These are phyloP conservation scores for Bombyx huttoni DNA, from an alignment of 2,888 invertebrate species.

Conservation along the genomic window DNA sequence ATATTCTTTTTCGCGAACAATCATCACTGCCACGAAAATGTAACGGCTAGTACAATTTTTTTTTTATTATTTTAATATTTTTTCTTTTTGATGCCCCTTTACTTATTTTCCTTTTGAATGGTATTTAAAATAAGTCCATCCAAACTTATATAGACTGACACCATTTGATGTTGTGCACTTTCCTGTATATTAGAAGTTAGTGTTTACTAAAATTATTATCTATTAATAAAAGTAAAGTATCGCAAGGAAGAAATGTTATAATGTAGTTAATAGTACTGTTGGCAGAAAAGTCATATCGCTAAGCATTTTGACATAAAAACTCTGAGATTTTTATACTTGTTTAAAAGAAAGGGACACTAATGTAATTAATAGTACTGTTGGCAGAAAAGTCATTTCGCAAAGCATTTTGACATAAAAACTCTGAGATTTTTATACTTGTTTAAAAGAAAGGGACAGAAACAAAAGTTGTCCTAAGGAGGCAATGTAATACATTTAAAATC, in stretches of 20 bases:
- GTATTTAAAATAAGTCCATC: slow-evolving; percentile 53
- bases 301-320: too few relatives aligned
- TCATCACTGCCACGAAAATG: neutral
- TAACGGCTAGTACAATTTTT: neutral
- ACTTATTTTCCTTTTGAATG: slow-evolving; percentile 1
- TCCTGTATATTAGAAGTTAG: slow-evolving; percentile 56
- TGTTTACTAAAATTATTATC: slow-evolving; percentile 18
- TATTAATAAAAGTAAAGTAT: too few relatives aligned
- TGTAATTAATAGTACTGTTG: neutral
- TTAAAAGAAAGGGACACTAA: too few relatives aligned
- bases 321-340: too few relatives aligned
- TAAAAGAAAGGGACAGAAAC: too few relatives aligned
- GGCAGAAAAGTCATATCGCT: neutral
- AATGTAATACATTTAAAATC: too few relatives aligned
- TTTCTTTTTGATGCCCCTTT: neutral
- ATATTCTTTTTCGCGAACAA: neutral
- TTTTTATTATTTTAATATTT: too few relatives aligned
- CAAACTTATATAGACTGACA: slow-evolving; percentile 71
- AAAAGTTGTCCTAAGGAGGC: too few relatives aligned
- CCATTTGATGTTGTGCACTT: slow-evolving; percentile 67
- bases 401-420: too few relatives aligned
- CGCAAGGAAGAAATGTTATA: too few relatives aligned
- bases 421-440: too few relatives aligned
- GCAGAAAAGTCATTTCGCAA: neutral
- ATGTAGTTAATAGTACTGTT: neutral